phyloP scores from a whole-genome alignment of 2,888 invertebrate genomes.

The Scrobipalpa atriplicella region DNA sequence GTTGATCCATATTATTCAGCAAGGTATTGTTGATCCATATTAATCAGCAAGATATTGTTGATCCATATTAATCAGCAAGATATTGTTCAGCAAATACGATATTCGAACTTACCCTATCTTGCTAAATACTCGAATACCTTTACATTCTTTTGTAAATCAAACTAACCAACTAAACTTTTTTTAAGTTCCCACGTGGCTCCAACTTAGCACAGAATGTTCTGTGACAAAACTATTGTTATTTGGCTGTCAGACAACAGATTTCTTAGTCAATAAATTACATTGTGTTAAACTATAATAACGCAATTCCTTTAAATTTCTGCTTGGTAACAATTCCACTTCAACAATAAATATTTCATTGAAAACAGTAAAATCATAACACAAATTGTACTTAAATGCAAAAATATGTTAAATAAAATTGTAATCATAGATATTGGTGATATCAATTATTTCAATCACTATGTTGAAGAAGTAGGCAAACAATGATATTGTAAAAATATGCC shows the following conservation, averaged over 20 bases:
- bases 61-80: too few relatives aligned
- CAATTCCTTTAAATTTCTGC: neutral
- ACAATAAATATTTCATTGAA: neutral
- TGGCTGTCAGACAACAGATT: neutral
- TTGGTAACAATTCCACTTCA: neutral
- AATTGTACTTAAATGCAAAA: constrained; percentile 21
- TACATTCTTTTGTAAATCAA: too few relatives aligned
- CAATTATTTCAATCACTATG: constrained; percentile 3
- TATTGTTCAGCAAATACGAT: too few relatives aligned
- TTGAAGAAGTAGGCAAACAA: constrained; percentile 40
- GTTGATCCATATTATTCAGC: neutral
- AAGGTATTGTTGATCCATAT: neutral
- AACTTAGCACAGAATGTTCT: constrained; percentile 1
- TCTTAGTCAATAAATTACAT: too few relatives aligned
- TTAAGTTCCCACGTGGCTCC: neutral
- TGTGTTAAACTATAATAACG: neutral
- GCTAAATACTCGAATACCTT: too few relatives aligned
- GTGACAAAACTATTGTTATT: neutral
- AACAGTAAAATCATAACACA: neutral
- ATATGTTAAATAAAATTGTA: constrained; percentile 13
- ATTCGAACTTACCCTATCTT: too few relatives aligned
- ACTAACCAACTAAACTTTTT: too few relatives aligned
- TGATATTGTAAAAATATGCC: constrained; percentile 82
- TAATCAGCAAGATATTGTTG: too few relatives aligned
- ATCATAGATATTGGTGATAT: constrained; percentile 13